Evolutionary conservation across 2,888 invertebrate species (phyloP), one percentile per base, ranked within the genome.

Genomic region (Osmoderma eremita): DNA sequence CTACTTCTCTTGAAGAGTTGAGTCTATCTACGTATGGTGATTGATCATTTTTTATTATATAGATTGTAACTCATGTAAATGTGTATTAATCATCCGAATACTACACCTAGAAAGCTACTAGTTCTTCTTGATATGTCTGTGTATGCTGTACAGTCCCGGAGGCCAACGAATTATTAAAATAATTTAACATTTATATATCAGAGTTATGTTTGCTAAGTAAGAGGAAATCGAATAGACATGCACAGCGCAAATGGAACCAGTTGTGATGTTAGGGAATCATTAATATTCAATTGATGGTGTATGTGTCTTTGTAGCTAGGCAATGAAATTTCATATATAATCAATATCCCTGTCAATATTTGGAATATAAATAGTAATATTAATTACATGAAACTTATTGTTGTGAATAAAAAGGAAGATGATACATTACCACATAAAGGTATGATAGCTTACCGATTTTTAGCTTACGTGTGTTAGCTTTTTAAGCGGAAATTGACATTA

Each of bases 281-380:
- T 69, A 71, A 69, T 71, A 69, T 69, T 71, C 68, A 65, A 69
- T 70, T 67, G 67, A 68, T 69, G 64, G 62, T 63, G 66, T 69
- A 69, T 62, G 65, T 64, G 69, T 66, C 54, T 51, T 54, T 66
- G 68, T 45, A 56, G 10, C 39, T 56, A n/a, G 56, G 15, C 45
- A 61, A 48, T 61, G 45, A 13, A 24, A 45, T 48, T 24, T 24
- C 10, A 17, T 30, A 17, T 45, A 36, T 30, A 45, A 45, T 61
- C 58, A 45, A 61, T 61, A 61, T 61, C n/a, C 6, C 30, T 18
- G 58, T 61, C 30, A 45, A 42, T 61, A 17, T 61, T 45, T 15
- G 17, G 45, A 45, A 24, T 30, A 20, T 45, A n/a, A 17, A 45
- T 30, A 22, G 8, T 20, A 42, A 20, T 42, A 17, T 17, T 53